Evolutionary conservation across 1,140 invertebrate genomes (phyloP).

Genomic region (Nephila pilipes): DNA sequence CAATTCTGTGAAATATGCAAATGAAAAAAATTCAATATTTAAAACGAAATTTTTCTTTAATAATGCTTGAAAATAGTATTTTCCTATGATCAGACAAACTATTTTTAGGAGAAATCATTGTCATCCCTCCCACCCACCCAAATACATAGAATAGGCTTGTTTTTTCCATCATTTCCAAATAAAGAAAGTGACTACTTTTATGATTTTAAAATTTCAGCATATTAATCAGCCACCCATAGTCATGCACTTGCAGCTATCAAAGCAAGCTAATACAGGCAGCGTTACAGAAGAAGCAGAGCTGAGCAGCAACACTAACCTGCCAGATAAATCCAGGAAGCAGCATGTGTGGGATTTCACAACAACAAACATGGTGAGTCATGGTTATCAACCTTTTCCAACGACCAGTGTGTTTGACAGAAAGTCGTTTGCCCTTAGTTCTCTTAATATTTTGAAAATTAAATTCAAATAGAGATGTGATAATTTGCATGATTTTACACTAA

Average conservation of each 20-base stretch:
- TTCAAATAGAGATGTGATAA: background rate
- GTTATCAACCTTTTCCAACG: slow-evolving; percentile 75
- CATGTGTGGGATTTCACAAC: slow-evolving; percentile 76
- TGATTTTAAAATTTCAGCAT: background rate
- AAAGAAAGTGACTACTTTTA: background rate
- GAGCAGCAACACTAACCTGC: slow-evolving; percentile 76
- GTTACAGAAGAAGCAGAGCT: slow-evolving; percentile 62
- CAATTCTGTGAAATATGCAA: too few relatives aligned
- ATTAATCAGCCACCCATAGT: slow-evolving; percentile 14
- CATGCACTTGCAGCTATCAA: slow-evolving; percentile 72
- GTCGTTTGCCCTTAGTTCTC: slow-evolving; percentile 66
- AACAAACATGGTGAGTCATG: slow-evolving; percentile 77
- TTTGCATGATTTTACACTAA: slow-evolving; percentile 16
- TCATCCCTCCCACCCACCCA: too few relatives aligned
- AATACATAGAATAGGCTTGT: too few relatives aligned
- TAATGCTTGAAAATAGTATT: too few relatives aligned
- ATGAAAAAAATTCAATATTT: too few relatives aligned
- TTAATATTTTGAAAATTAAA: slow-evolving; percentile 64
- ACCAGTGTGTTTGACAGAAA: slow-evolving; percentile 62
- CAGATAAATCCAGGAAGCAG: slow-evolving; percentile 71
- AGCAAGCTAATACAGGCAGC: slow-evolving; percentile 63
- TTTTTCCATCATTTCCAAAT: too few relatives aligned
- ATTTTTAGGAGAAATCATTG: too few relatives aligned
- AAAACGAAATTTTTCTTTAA: too few relatives aligned
- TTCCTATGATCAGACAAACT: too few relatives aligned